These are phyloP conservation scores for Macroramphosus scolopax DNA, from an alignment of 2,797 vertebrate genomes.

Conservation along the genomic window DNA sequence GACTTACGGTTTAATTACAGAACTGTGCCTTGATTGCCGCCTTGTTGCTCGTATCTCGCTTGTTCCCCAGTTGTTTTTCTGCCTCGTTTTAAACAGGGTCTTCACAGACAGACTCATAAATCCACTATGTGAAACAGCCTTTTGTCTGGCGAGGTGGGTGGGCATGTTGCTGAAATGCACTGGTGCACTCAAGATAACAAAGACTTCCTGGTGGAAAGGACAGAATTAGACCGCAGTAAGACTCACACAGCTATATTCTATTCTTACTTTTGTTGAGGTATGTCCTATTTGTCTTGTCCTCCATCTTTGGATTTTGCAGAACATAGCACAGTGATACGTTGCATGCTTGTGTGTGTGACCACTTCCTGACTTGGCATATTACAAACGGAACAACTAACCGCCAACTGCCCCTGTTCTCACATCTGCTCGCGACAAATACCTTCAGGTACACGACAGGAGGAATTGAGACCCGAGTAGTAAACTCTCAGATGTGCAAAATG, in stretches of 20 bases:
- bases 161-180: slow-evolving; percentile 60
- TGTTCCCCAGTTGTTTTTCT: slow-evolving; percentile 14
- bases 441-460: slow-evolving; percentile 23
- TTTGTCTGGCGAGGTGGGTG: slow-evolving; percentile 58
- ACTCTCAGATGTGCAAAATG: slow-evolving; percentile 46
- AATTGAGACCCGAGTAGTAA: slow-evolving; percentile 23
- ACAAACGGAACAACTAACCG: too few relatives aligned
- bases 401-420: too few relatives aligned
- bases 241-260: slow-evolving; percentile 35
- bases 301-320: slow-evolving; percentile 13
- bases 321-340: neutral
- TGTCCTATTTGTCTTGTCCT: slow-evolving; percentile 14
- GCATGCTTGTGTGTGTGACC: neutral
- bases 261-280: slow-evolving; percentile 43
- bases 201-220: slow-evolving; percentile 43
- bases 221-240: slow-evolving; percentile 36
- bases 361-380: neutral
- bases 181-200: slow-evolving; percentile 62
- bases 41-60: slow-evolving; percentile 25
- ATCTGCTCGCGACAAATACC: too few relatives aligned
- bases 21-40: slow-evolving; percentile 35
- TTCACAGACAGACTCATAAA: slow-evolving; percentile 43
- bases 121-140: slow-evolving; percentile 24
- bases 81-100: too few relatives aligned
- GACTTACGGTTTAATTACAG: slow-evolving; percentile 34